Base-by-base conservation (phyloP, 1,140 invertebrate species). In the Apis cerana region DNA sequence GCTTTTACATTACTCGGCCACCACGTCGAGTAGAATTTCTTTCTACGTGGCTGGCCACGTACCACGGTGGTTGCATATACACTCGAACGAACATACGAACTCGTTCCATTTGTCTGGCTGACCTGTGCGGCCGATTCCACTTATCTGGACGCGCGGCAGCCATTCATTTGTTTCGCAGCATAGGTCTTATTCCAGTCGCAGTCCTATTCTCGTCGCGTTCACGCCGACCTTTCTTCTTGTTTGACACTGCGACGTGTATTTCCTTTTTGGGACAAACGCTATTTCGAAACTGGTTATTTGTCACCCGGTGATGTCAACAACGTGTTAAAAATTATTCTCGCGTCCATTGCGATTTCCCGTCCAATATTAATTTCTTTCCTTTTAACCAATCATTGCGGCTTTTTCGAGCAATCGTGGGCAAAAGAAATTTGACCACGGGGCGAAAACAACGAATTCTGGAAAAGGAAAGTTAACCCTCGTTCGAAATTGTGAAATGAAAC, bases 51-150 rank as follows among this genome's bases (percentile, higher is more conserved):
- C 13, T 17, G 13, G 3, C 8, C 59, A 54, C 27, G 62, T 43
- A 13, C 23, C 27, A n/a, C n/a, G 3, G 33, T 9, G 59, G 48
- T 64, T 52, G 50, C 62, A 50, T 23, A 27, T 43, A 61, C 69
- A 33, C 67, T 52, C 19, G 75, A 48, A 43, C 50, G 52, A 33
- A 59, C 54, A 48, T 68, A 59, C 33, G 33, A 43, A 58, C 65
- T 33, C 58, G 54, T 59, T 74, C 70, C 59, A 74, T 62, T 80
- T 27, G 59, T 64, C 59, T 56, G 69, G n/a, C 12, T 58, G 76
- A 68, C 76, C 76, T 58, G 61, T 58, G 61, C 15, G 75, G 33
- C 21, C 65, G 75, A 54, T 64, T 72, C 68, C 54, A 72, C 68
- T 72, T 62, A 71, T 62, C 58, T 62, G 50, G 12, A 17, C 68